phyloP scores from a whole-genome alignment of 1,140 invertebrate species.

The Drosophila guanche region DNA sequence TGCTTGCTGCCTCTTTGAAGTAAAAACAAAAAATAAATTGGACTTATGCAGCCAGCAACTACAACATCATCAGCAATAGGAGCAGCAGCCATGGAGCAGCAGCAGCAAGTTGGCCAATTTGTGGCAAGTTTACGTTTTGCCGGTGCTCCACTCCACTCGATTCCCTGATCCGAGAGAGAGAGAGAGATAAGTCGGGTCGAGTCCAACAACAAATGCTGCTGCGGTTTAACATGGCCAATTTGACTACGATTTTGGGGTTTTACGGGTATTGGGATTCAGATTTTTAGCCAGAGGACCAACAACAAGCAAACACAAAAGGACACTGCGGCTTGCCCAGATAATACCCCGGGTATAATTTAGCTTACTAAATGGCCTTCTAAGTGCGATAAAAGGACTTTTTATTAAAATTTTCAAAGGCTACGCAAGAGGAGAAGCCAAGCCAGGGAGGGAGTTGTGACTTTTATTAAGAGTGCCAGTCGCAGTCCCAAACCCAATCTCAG shows the following conservation, averaged over 20 bases:
- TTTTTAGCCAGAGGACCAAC: constrained; percentile 28
- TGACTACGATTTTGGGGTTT: constrained; percentile 73
- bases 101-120: constrained; percentile 69
- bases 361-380: constrained; percentile 77
- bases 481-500: constrained; percentile 14
- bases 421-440: no score
- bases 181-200: constrained; percentile 72
- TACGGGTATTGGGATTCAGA: constrained; percentile 32
- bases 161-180: constrained; percentile 31
- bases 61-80: constrained; percentile 6
- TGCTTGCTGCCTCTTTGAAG: constrained; percentile 61
- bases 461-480: constrained; percentile 60
- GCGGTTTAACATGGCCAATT: constrained; percentile 80
- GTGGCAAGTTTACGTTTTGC: constrained; percentile 79
- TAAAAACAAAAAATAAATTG: constrained; percentile 73
- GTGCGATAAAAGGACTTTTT: constrained; percentile 80
- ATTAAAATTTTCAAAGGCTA: constrained; percentile 71
- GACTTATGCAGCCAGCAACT: constrained; percentile 67
- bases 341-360: constrained; percentile 75
- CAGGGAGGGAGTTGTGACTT: no score
- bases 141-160: constrained; percentile 34
- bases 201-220: constrained; percentile 65
- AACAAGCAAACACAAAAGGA: background rate
- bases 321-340: constrained; percentile 30
- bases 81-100: constrained; percentile 17